Conservation (phyloP, 2,797 vertebrate genomes). For the Heteromormyrus szaboi region DNA sequence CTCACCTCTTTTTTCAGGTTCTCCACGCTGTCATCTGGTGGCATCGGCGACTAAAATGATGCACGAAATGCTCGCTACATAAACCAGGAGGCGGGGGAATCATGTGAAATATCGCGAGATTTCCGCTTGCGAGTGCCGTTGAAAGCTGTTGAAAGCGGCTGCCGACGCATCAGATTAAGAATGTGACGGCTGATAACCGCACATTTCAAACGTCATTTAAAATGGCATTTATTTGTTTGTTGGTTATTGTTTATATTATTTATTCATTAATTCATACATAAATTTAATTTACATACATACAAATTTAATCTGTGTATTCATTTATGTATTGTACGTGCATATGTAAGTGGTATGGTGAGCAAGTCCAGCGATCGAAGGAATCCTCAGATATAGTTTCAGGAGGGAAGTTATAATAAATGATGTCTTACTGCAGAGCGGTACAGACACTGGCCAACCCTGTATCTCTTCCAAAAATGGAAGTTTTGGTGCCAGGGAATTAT, state of each 20-base stretch:
- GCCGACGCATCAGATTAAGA: neutral
- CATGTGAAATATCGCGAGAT: slow-evolving; percentile 21
- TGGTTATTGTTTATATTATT: neutral
- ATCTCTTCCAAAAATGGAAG: neutral
- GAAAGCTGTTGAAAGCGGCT: neutral
- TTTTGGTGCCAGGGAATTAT: neutral
- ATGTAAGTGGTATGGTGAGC: neutral
- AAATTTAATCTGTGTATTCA: neutral
- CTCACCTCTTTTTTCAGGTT: slow-evolving; percentile 13
- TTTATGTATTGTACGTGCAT: neutral
- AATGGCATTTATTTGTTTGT: neutral
- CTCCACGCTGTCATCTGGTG: neutral
- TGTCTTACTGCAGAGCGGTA: neutral
- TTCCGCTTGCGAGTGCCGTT: neutral
- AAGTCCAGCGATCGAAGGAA: neutral
- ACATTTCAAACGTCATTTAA: neutral
- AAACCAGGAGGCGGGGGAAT: slow-evolving; percentile 3
- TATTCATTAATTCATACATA: neutral
- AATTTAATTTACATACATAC: too few relatives aligned
- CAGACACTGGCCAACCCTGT: neutral
- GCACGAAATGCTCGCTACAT: slow-evolving; percentile 13
- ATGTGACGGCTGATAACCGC: neutral
- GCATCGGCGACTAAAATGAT: neutral
- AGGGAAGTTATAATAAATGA: neutral
- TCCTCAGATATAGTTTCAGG: neutral